Conservation (phyloP, 2,797 vertebrate genomes). For the Megalops cyprinoides region DNA sequence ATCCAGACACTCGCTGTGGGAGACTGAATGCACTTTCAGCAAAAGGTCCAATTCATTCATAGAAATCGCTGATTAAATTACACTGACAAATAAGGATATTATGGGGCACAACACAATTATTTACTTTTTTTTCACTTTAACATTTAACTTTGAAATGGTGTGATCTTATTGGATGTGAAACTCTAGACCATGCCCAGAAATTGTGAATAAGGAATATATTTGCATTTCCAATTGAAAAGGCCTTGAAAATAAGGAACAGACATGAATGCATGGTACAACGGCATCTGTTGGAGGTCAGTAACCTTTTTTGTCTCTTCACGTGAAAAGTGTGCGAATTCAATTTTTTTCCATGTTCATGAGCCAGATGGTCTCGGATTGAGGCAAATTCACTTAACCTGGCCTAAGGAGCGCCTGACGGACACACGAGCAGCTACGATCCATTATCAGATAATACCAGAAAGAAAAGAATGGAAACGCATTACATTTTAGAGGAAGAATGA, state of each 20-base stretch:
- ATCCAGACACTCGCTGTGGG: slow-evolving; percentile 59
- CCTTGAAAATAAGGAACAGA: not conserved
- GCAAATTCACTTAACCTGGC: slow-evolving; percentile 69
- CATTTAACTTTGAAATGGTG: not conserved
- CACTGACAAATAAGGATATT: slow-evolving; percentile 65
- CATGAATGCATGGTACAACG: slow-evolving; percentile 59
- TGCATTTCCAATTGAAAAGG: slow-evolving; percentile 47
- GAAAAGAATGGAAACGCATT: slow-evolving; percentile 44
- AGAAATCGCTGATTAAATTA: slow-evolving; percentile 78
- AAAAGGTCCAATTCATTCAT: slow-evolving; percentile 69
- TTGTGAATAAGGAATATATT: not conserved
- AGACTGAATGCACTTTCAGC: slow-evolving; percentile 66
- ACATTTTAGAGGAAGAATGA: slow-evolving; percentile 42
- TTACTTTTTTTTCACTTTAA: slow-evolving; percentile 62
- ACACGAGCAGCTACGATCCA: slow-evolving; percentile 61
- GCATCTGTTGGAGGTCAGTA: slow-evolving; percentile 65
- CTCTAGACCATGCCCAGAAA: slow-evolving; percentile 38
- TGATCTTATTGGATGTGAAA: not conserved
- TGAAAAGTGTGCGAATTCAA: slow-evolving; percentile 66
- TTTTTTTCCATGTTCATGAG: slow-evolving; percentile 49
- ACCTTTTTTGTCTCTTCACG: slow-evolving; percentile 64
- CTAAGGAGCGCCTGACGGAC: slow-evolving; percentile 60
- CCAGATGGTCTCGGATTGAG: slow-evolving; percentile 74
- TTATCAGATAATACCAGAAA: slow-evolving; percentile 56
- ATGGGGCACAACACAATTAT: slow-evolving; percentile 70